phyloP scores from a whole-genome alignment of 2,797 vertebrate species.

The Gila robusta region DNA sequence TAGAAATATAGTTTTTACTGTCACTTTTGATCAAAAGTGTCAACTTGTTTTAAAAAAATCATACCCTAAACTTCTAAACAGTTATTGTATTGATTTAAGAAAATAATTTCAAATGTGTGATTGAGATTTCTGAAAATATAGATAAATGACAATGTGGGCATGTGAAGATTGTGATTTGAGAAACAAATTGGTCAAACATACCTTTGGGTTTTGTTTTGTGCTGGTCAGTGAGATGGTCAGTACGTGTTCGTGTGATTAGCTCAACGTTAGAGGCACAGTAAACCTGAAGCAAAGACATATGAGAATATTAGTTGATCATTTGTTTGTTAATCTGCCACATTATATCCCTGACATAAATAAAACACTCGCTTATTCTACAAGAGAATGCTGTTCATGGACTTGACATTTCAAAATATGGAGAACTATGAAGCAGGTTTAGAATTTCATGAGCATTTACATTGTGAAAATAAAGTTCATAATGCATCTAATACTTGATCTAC shows the following conservation, averaged over 20 bases:
- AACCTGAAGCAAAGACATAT: slow-evolving; percentile 78
- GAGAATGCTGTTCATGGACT: background rate
- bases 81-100: background rate
- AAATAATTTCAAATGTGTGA: background rate
- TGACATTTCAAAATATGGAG: background rate
- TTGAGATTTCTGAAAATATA: background rate
- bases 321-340: background rate
- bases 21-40: background rate
- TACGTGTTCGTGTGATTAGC: slow-evolving; percentile 94
- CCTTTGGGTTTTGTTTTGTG: slow-evolving; percentile 97
- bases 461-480: background rate
- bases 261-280: slow-evolving; percentile 97
- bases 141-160: background rate
- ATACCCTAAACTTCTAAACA: background rate
- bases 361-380: background rate
- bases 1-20: background rate
- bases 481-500: background rate
- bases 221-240: slow-evolving; percentile 94
- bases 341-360: background rate
- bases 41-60: background rate
- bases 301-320: background rate
- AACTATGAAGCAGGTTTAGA: background rate
- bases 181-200: slow-evolving; percentile 58
- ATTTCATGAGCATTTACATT: background rate
- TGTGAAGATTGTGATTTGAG: background rate